Evolutionary conservation across 1,140 invertebrate species (phyloP), one percentile per base, ranked within the genome.

Genomic region (Ceratosolen fusciceps): DNA sequence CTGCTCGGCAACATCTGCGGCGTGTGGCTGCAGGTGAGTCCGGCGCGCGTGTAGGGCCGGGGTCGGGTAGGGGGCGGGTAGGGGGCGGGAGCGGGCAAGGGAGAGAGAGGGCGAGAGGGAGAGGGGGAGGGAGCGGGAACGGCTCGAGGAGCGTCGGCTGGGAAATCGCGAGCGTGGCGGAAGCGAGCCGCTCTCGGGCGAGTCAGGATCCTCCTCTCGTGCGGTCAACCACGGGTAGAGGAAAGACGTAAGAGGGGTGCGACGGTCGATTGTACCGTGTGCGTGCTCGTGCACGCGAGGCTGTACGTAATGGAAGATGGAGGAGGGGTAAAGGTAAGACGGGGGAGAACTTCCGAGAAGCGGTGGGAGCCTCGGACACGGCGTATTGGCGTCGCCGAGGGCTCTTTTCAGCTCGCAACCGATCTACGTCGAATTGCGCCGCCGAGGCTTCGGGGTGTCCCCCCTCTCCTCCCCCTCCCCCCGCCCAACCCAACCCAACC

Each of bases 1-100:
- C 52, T 39, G 71, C 52, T 10, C 52, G 10, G 9, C 7, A 49
- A 39, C 70, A 72, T 72, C 70, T 72, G 70, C 49, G 29, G 14
- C 68, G 24, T 31, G 24, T 31, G 67, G 43, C 67, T 14, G 70
- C 70, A 72, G 70, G 49, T 72, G 70, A 72, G 29, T 60, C 0
- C 26, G 8, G 19, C 0, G 29, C 0, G 0, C 26, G 58, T 0
- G 0, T 52, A 2, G 10, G 39, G 65, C 34, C n/a, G n/a, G 14
- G 12, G 39, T 9, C 4, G n/a, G 37, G 39, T 19, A 47, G 37
- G n/a, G n/a, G 39, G 67, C 43, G 62, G 14, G 62, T 16, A 14
- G 31, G 34, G 31, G 34, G 2, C 21, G 60, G 16, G 60, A 9
- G 31, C 26, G 24, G 24, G 31, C 9, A 31, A 12, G 26, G 21